These are phyloP conservation scores for Monoplex corrugatus DNA, from an alignment of 2,888 invertebrate species.

Conservation along the genomic window DNA sequence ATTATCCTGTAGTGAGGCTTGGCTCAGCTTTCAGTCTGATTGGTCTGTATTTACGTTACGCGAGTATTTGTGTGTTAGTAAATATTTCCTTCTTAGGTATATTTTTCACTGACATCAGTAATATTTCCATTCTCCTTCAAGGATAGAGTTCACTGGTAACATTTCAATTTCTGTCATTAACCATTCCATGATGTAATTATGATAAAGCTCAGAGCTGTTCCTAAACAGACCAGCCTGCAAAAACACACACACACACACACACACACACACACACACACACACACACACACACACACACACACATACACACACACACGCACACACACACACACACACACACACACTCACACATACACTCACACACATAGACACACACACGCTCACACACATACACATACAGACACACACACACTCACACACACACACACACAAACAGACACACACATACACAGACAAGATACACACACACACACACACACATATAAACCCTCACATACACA, in stretches of 20 bases:
- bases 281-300: background rate
- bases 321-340: background rate
- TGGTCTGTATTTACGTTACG: background rate
- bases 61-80: background rate
- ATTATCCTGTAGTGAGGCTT: too few relatives aligned
- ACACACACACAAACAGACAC: background rate
- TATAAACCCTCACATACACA: background rate
- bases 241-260: background rate
- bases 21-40: background rate
- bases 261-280: background rate
- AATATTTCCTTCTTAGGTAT: background rate
- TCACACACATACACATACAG: background rate
- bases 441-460: background rate
- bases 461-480: background rate
- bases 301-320: background rate
- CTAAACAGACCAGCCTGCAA: too few relatives aligned
- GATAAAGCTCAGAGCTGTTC: too few relatives aligned
- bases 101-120: too few relatives aligned
- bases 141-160: background rate
- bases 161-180: background rate
- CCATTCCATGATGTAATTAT: background rate
- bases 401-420: background rate
- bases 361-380: background rate
- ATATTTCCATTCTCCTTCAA: too few relatives aligned
- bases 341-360: background rate